Conservation (phyloP, 1,140 invertebrate genomes). For the Apis mellifera region DNA sequence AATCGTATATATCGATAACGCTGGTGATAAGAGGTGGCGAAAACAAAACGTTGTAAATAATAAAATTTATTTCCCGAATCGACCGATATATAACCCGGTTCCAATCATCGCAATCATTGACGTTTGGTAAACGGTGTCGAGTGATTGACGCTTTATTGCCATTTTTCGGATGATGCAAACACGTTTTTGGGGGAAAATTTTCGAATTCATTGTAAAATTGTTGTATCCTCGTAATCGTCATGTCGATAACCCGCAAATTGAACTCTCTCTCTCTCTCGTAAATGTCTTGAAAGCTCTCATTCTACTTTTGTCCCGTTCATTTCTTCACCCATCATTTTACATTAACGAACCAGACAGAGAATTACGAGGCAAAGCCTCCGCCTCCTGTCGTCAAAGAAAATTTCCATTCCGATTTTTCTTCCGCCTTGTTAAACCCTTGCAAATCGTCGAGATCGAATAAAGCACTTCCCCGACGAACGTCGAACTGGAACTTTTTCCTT, state of each 20-base stretch:
- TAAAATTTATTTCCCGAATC: neutral
- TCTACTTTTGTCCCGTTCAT: neutral
- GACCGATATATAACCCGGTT: neutral
- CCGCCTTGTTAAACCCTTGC: neutral
- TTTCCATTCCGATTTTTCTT: neutral
- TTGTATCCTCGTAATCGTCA: neutral
- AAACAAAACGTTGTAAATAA: neutral
- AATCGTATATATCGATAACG: neutral
- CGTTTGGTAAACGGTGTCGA: neutral
- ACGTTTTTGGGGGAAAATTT: neutral
- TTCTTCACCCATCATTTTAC: neutral
- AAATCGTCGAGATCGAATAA: neutral
- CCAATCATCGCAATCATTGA: neutral
- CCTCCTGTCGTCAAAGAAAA: neutral
- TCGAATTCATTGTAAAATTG: neutral
- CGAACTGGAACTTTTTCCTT: neutral
- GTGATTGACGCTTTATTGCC: neutral
- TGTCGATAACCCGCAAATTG: neutral
- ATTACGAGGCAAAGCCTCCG: neutral
- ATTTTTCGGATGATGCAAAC: neutral
- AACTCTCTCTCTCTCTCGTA: neutral
- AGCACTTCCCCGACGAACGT: neutral
- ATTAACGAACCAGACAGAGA: neutral
- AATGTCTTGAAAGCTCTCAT: neutral
- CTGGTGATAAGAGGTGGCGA: neutral